Conservation (phyloP, 2,113 vertebrate species). For the Spermophilus dauricus region DNA sequence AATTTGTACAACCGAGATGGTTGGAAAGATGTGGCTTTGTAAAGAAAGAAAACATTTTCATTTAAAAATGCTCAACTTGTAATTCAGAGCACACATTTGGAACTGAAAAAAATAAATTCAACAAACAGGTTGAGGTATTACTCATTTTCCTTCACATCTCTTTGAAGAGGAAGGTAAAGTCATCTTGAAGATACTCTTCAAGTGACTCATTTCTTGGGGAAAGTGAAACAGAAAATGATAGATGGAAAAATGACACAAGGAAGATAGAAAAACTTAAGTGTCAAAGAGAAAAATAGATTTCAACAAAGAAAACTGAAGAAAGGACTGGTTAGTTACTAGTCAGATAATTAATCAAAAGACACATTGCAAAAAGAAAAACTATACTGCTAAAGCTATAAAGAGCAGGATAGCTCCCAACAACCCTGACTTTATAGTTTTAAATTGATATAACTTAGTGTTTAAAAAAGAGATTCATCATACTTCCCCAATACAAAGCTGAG, state of each 20-base stretch:
- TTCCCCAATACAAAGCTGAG: background rate
- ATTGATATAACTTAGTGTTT: background rate
- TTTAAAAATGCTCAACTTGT: background rate
- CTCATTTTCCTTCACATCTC: background rate
- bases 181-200: background rate
- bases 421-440: slow-evolving; percentile 35
- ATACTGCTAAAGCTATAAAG: background rate
- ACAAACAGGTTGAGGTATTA: background rate
- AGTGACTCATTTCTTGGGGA: slow-evolving; percentile 38
- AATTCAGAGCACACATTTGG: background rate
- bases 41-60: slow-evolving; percentile 37
- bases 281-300: slow-evolving; percentile 60
- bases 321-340: slow-evolving; percentile 28
- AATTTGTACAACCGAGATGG: background rate
- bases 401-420: background rate
- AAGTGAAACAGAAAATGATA: slow-evolving; percentile 60
- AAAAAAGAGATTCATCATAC: background rate
- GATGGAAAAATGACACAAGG: background rate
- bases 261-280: slow-evolving; percentile 43
- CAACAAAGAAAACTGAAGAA: slow-evolving; percentile 31
- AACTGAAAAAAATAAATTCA: background rate
- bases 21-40: background rate
- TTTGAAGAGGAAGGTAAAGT: background rate
- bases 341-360: slow-evolving; percentile 58
- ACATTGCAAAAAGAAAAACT: slow-evolving; percentile 48